Percentiles rank a stretch among this genome's conserved stretches.
Evolutionary conservation across 1,140 invertebrate species (phyloP).

Genomic region (Dendroctonus valens): DNA sequence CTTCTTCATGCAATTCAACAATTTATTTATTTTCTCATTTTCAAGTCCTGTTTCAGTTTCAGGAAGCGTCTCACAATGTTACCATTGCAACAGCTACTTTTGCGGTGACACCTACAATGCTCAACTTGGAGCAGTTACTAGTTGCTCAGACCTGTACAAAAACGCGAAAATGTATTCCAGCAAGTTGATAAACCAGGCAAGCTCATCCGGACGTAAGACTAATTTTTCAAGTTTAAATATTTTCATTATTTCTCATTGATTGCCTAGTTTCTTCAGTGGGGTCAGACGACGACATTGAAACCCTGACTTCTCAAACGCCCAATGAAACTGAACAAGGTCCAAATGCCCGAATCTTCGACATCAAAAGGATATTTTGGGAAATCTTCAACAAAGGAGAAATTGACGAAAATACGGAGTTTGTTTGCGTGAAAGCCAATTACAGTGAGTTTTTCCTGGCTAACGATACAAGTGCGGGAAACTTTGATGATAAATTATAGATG

Average conservation of each 20-base stretch:
- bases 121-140: conserved; percentile 6
- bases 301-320: conserved; percentile 5
- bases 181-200: background rate
- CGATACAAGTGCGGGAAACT: too few relatives aligned
- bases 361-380: conserved; percentile 27
- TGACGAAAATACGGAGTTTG: conserved; percentile 22
- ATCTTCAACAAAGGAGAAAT: conserved; percentile 29
- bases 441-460: conserved; percentile 15
- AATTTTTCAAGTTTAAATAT: conserved; percentile 5
- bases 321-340: conserved; percentile 3
- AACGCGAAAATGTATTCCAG: conserved; percentile 12
- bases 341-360: conserved; percentile 23
- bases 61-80: conserved; percentile 23
- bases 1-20: too few relatives aligned
- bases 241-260: background rate
- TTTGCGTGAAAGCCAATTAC: conserved; percentile 25
- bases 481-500: conserved; percentile 6
- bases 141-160: conserved; percentile 14
- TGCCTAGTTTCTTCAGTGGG: conserved; percentile 5
- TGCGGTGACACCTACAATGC: conserved; percentile 22
- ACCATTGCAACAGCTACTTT: conserved; percentile 26
- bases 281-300: conserved; percentile 17
- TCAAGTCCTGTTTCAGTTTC: conserved; percentile 5
- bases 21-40: too few relatives aligned
- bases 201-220: background rate